Percentiles rank a stretch among this genome's conserved stretches.
Conservation (phyloP, 2,888 invertebrate species). For the Tinea semifulvella region DNA sequence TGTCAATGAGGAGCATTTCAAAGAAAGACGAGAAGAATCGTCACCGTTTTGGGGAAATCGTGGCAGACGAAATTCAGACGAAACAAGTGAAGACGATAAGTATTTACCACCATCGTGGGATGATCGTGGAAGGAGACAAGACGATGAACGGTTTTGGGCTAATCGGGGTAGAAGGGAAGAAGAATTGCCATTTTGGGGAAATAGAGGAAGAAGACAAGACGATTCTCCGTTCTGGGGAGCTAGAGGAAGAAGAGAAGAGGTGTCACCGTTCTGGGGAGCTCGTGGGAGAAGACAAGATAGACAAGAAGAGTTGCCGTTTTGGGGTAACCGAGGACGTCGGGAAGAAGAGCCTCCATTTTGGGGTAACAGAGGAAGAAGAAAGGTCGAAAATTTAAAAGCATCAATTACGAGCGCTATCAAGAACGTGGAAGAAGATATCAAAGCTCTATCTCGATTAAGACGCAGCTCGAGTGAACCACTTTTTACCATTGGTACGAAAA, state of each 20-base stretch:
- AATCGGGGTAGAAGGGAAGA: slow-evolving; percentile 26
- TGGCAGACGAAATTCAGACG: slow-evolving; percentile 31
- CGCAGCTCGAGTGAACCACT: slow-evolving; percentile 22
- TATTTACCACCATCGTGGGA: slow-evolving; percentile 32
- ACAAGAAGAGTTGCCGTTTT: slow-evolving; percentile 40
- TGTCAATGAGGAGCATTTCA: slow-evolving; percentile 2
- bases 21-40: slow-evolving; percentile 28
- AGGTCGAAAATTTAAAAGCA: slow-evolving; percentile 33
- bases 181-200: slow-evolving; percentile 25
- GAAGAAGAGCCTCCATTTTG: slow-evolving; percentile 27
- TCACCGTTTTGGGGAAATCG: slow-evolving; percentile 41
- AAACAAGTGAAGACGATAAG: slow-evolving; percentile 25
- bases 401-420: slow-evolving; percentile 33
- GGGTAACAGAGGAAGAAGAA: slow-evolving; percentile 31
- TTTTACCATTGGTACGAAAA: slow-evolving; percentile 13
- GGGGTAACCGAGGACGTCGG: slow-evolving; percentile 52
- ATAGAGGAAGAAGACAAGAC: slow-evolving; percentile 27
- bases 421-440: slow-evolving; percentile 34
- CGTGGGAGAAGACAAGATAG: slow-evolving; percentile 29
- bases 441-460: slow-evolving; percentile 32
- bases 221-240: slow-evolving; percentile 41
- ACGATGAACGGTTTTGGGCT: slow-evolving; percentile 24
- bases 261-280: slow-evolving; percentile 31
- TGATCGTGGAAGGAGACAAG: slow-evolving; percentile 28
- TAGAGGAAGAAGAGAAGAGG: slow-evolving; percentile 35